A percentile compares a stretch with the other conserved stretches of the same genome.
These are phyloP conservation scores for Pachycephus smyrnensis DNA, from an alignment of 2,888 invertebrate species.

Conservation along the genomic window DNA sequence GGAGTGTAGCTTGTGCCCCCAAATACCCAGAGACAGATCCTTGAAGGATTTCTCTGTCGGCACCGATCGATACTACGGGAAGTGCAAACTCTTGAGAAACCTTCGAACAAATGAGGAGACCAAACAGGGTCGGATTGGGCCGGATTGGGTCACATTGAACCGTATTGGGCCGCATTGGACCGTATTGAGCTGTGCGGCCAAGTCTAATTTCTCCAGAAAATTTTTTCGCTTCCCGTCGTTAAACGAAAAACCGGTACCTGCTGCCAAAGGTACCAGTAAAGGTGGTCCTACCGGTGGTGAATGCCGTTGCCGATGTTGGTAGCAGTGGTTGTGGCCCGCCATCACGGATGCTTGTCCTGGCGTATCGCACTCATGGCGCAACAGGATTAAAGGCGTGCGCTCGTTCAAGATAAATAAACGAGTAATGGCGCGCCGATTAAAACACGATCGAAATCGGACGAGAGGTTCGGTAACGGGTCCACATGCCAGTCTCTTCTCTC, in stretches of 20 bases:
- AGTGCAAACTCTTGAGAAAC: background rate
- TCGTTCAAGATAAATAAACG: conserved; percentile 34
- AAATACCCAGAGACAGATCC: background rate
- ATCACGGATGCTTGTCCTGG: background rate
- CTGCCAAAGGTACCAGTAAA: background rate
- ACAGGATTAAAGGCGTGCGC: background rate
- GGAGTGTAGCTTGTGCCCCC: background rate
- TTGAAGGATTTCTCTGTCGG: background rate
- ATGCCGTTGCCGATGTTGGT: background rate
- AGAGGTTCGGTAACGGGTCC: conserved; percentile 6
- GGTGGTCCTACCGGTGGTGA: background rate
- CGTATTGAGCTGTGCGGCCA: background rate
- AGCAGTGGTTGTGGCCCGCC: background rate
- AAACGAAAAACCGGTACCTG: background rate
- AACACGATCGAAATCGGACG: conserved; percentile 32
- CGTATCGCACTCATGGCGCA: background rate
- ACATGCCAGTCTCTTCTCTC: conserved; percentile 3
- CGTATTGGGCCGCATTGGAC: too few species aligned
- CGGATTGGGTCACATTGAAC: background rate
- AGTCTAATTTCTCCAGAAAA: background rate
- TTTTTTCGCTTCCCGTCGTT: background rate
- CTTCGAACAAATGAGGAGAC: background rate
- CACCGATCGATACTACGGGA: background rate
- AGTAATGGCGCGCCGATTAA: conserved; percentile 29
- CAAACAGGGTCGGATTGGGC: background rate